phyloP scores from a whole-genome alignment of 2,113 vertebrate genomes.

The Python bivittatus region DNA sequence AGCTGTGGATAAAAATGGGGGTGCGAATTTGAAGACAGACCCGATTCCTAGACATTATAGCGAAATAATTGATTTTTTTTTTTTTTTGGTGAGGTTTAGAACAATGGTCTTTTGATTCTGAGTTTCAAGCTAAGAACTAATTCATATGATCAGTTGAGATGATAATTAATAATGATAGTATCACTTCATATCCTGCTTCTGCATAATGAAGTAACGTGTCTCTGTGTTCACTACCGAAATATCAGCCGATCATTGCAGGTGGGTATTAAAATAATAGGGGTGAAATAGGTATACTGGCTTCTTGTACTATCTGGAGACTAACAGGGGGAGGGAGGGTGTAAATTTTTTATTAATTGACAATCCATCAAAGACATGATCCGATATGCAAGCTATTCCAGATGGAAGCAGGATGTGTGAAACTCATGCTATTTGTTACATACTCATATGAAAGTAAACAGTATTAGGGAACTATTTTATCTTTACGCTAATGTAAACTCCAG shows the following conservation, averaged over 20 bases:
- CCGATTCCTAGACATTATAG: neutral
- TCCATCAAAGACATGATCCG: neutral
- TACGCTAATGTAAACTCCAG: neutral
- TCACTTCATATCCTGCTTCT: neutral
- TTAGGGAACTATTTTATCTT: neutral
- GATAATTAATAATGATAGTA: constrained; percentile 28
- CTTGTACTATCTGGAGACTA: neutral
- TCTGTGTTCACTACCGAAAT: neutral
- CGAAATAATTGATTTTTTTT: neutral
- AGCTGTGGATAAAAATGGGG: neutral
- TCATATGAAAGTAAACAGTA: neutral
- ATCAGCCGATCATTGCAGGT: constrained; percentile 1
- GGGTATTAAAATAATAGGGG: neutral
- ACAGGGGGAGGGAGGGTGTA: neutral
- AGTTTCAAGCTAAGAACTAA: neutral
- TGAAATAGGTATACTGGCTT: neutral
- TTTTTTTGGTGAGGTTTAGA: neutral
- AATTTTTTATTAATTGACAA: neutral
- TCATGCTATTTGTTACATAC: neutral
- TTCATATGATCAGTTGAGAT: neutral
- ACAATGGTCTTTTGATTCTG: constrained; percentile 4
- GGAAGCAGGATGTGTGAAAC: neutral
- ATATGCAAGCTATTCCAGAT: neutral
- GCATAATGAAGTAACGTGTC: neutral
- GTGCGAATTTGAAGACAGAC: neutral